phyloP scores from a whole-genome alignment of 2,888 invertebrate species.

The Polyommatus iphigenia region DNA sequence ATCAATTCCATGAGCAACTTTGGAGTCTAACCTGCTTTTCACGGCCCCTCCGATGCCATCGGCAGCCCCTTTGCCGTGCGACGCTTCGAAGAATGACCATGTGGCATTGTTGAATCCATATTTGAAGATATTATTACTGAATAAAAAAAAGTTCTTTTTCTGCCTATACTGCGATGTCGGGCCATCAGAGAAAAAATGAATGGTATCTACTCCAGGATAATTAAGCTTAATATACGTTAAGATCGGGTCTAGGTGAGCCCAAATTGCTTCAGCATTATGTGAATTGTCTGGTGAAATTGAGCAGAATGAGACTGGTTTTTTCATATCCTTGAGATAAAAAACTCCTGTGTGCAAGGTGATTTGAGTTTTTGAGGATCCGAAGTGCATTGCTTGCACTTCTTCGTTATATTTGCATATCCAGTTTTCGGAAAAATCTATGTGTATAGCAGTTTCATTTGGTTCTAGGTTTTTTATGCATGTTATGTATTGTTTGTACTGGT shows the following conservation, averaged over 20 bases:
- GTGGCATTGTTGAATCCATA: no score
- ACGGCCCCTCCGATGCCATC: no score
- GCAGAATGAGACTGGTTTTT: not conserved
- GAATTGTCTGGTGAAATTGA: not conserved
- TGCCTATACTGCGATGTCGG: constrained; percentile 34
- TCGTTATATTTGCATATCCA: constrained; percentile 35
- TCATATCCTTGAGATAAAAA: not conserved
- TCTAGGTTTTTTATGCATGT: not conserved
- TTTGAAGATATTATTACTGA: constrained; percentile 5
- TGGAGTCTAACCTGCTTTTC: no score
- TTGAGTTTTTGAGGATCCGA: constrained; percentile 36
- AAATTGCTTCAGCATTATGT: not conserved
- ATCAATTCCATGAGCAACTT: no score
- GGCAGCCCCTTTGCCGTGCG: no score
- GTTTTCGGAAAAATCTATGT: constrained; percentile 40
- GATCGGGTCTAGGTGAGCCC: no score
- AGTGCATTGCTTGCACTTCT: constrained; percentile 39
- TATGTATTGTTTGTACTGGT: not conserved
- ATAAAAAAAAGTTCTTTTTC: constrained; percentile 35
- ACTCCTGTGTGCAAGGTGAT: not conserved
- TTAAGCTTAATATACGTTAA: no score
- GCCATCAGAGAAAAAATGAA: constrained; percentile 36
- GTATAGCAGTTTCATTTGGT: constrained; percentile 33
- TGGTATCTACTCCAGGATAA: not conserved
- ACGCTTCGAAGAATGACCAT: no score